A percentile compares a stretch with the other conserved stretches of the same genome.
phyloP scores from a whole-genome alignment of 2,113 vertebrate species.

The Tetrax tetrax region DNA sequence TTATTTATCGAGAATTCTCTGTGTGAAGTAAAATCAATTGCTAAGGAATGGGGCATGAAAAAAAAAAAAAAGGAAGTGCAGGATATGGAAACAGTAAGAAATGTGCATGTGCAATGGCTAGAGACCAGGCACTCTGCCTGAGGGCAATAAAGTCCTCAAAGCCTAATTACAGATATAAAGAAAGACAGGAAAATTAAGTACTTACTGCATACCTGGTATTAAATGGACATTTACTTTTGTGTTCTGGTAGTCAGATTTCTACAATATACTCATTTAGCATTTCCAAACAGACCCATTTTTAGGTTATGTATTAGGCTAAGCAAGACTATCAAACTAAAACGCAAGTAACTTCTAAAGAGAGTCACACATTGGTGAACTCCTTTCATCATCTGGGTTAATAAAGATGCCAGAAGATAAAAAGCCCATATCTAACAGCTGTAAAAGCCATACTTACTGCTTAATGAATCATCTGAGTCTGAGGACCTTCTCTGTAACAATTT shows the following conservation, averaged over 20 bases:
- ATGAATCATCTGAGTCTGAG: background rate
- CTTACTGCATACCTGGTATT: background rate
- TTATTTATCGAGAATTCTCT: background rate
- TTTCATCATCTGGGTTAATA: background rate
- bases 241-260: background rate
- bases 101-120: background rate
- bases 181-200: background rate
- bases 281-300: background rate
- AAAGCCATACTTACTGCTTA: background rate
- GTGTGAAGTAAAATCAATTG: conserved; percentile 54
- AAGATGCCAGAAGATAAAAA: background rate
- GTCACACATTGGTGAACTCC: background rate
- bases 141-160: background rate
- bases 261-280: background rate
- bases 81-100: background rate
- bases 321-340: background rate
- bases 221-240: background rate
- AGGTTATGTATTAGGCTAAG: background rate
- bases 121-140: background rate
- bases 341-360: background rate
- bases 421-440: background rate
- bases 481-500: background rate
- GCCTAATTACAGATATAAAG: background rate
- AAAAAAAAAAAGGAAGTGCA: background rate
- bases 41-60: background rate